These are phyloP conservation scores for Ciona savignyi DNA, from an alignment of 23 tunicate genomes.

Conservation along the genomic window DNA sequence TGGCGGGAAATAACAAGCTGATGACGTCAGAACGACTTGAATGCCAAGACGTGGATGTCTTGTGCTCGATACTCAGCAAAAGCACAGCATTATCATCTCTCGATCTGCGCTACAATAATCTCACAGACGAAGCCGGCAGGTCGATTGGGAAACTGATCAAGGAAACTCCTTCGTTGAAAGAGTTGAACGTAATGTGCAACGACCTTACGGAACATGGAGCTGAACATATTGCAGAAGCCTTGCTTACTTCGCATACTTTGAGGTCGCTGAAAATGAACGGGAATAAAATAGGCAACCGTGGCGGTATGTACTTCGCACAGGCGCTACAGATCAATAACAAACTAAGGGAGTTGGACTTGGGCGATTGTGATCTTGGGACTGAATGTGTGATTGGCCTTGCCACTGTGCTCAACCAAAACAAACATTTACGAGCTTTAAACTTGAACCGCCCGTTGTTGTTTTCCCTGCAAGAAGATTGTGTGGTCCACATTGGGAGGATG, in stretches of 20 bases:
- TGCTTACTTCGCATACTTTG: constrained; percentile 54
- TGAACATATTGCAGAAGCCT: constrained; percentile 63
- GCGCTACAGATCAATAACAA: constrained; percentile 74
- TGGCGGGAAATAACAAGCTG: constrained; percentile 77
- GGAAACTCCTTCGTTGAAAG: constrained; percentile 48
- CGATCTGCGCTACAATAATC: constrained; percentile 80
- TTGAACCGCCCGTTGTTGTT: constrained; percentile 73
- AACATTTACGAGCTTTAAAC: constrained; percentile 55
- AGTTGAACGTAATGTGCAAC: constrained; percentile 80
- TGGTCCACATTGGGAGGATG: constrained; percentile 73
- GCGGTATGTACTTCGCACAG: constrained; percentile 94
- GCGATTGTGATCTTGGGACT: constrained; percentile 80
- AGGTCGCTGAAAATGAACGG: constrained; percentile 81
- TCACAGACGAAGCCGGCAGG: constrained; percentile 64
- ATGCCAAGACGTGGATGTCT: constrained; percentile 46
- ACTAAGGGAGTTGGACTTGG: constrained; percentile 73
- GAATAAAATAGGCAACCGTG: constrained; percentile 87
- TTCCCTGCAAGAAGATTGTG: constrained; percentile 74
- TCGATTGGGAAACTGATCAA: constrained; percentile 47
- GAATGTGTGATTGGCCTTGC: constrained; percentile 83
- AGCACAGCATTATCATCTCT: constrained; percentile 65
- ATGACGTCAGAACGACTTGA: constrained; percentile 40
- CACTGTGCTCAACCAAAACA: constrained; percentile 81
- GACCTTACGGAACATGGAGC: constrained; percentile 79
- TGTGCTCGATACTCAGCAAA: constrained; percentile 61